Evolutionary conservation across 2,113 vertebrate genomes (phyloP).

Genomic region (Conger conger): DNA sequence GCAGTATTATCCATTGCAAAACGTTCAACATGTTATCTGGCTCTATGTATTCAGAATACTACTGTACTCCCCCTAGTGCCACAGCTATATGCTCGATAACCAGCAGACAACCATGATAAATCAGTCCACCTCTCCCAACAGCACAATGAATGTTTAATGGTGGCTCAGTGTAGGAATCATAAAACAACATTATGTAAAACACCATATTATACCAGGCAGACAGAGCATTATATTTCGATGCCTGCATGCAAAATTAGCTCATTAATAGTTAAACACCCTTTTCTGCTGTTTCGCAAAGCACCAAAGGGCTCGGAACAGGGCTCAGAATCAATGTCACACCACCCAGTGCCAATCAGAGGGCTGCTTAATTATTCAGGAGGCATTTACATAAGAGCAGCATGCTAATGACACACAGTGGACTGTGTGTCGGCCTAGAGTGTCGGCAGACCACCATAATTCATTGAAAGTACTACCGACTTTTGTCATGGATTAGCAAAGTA

Average conservation of each 20-base stretch:
- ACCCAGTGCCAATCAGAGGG: not conserved
- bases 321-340: slow-evolving; percentile 34
- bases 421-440: not conserved
- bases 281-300: slow-evolving; percentile 21
- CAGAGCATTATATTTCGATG: slow-evolving; percentile 41
- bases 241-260: slow-evolving; percentile 18
- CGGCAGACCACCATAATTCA: not conserved
- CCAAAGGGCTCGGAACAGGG: slow-evolving; percentile 17
- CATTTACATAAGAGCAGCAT: not conserved
- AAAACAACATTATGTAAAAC: slow-evolving; percentile 60
- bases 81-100: not conserved
- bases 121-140: not conserved
- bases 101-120: not conserved
- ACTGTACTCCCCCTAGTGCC: not conserved
- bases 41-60: not conserved
- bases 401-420: not conserved
- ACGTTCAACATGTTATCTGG: not conserved
- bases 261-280: slow-evolving; percentile 58
- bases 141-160: slow-evolving; percentile 48
- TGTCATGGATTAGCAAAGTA: no score
- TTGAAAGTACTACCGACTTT: not conserved
- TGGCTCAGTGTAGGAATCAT: slow-evolving; percentile 34
- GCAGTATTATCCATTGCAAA: not conserved
- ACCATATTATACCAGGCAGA: slow-evolving; percentile 28
- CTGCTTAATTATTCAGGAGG: slow-evolving; percentile 50